phyloP scores from a whole-genome alignment of 2,113 vertebrate genomes.

The Ceyx margarethae region DNA sequence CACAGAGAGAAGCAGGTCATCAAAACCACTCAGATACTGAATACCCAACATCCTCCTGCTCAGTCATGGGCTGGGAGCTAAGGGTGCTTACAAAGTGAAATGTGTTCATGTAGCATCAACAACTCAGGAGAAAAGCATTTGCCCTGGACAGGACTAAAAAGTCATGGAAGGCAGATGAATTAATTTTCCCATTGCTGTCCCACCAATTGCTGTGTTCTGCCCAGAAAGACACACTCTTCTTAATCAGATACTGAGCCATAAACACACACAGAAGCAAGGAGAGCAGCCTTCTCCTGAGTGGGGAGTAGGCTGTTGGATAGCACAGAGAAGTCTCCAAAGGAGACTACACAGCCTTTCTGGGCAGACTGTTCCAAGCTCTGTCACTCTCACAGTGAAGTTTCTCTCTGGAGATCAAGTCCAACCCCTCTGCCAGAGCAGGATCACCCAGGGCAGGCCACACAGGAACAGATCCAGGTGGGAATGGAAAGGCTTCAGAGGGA shows the following conservation, averaged over 20 bases:
- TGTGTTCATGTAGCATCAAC: not conserved
- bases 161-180: not conserved
- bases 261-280: not conserved
- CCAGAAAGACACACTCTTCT: not conserved
- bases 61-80: not conserved
- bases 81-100: not conserved
- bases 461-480: too few species aligned
- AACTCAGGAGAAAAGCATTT: not conserved
- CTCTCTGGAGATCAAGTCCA: too few species aligned
- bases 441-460: too few species aligned
- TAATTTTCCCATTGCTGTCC: not conserved
- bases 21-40: not conserved
- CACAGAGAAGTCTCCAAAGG: too few species aligned
- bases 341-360: too few species aligned
- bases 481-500: too few species aligned
- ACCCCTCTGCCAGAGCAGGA: too few species aligned
- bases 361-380: too few species aligned
- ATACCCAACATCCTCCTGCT: not conserved
- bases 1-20: not conserved
- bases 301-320: not conserved
- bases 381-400: too few species aligned
- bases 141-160: not conserved
- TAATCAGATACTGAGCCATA: not conserved
- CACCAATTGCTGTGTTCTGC: not conserved
- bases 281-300: not conserved